Percentiles rank a stretch among this genome's conserved stretches.
Conservation (phyloP, 2,113 vertebrate genomes). For the Heterochromis multidens region DNA sequence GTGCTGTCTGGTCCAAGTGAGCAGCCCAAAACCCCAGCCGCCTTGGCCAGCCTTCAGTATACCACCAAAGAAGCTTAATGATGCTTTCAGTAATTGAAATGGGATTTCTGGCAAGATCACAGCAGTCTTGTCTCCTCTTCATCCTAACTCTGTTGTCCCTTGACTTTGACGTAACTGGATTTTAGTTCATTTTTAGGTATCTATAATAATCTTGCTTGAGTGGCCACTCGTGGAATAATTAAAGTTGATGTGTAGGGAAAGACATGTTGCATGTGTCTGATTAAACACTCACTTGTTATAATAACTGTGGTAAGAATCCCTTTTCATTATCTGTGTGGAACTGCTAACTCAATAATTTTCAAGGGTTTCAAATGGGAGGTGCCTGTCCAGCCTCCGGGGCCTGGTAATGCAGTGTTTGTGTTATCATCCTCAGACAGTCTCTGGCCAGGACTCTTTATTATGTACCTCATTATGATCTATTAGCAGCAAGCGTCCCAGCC, state of each 20-base stretch:
- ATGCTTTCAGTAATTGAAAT: slow-evolving; percentile 52
- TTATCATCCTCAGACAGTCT: slow-evolving; percentile 32
- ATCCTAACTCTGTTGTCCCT: slow-evolving; percentile 1
- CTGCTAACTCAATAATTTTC: background rate
- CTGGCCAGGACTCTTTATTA: slow-evolving; percentile 8
- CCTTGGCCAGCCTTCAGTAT: slow-evolving; percentile 27
- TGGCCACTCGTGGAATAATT: background rate
- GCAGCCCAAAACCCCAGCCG: slow-evolving; percentile 7
- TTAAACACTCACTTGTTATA: background rate
- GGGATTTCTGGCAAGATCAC: slow-evolving; percentile 42
- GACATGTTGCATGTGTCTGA: background rate
- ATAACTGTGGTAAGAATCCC: background rate
- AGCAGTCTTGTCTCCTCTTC: slow-evolving; percentile 5
- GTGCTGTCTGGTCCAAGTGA: slow-evolving; percentile 25
- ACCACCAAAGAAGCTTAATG: slow-evolving; percentile 61
- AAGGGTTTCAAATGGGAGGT: background rate
- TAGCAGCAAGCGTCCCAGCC: slow-evolving; percentile 28
- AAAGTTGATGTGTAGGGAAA: background rate
- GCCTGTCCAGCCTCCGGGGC: background rate
- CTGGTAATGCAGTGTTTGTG: background rate
- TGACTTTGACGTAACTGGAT: background rate
- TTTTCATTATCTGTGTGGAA: background rate
- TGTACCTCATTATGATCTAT: slow-evolving; percentile 25
- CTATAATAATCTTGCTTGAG: background rate
- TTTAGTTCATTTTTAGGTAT: background rate